Conservation (phyloP, 2,797 vertebrate genomes). For the Spea hammondii region DNA sequence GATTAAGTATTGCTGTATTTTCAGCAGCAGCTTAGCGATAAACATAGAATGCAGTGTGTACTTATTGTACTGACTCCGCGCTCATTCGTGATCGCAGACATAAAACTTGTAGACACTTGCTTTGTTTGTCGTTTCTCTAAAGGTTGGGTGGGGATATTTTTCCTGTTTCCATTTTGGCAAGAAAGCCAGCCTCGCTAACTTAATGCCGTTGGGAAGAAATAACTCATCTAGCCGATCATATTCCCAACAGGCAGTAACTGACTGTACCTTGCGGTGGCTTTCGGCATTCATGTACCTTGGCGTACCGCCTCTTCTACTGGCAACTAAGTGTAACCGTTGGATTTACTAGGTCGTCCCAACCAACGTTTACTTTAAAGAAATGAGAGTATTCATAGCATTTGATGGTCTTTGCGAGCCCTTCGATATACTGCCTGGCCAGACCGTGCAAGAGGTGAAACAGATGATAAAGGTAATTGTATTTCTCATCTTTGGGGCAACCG, state of each 20-base stretch:
- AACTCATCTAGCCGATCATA: not conserved
- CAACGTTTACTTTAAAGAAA: conserved; percentile 44
- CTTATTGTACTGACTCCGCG: conserved; percentile 10
- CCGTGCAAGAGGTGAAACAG: conserved; percentile 66
- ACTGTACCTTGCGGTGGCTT: not conserved
- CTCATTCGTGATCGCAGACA: conserved; percentile 12
- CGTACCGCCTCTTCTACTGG: not conserved
- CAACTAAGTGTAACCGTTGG: not conserved
- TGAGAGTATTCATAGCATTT: conserved; percentile 73
- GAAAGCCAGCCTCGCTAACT: conserved; percentile 31
- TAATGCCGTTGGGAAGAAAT: not conserved
- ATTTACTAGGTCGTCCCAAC: not conserved
- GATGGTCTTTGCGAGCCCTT: conserved; percentile 69
- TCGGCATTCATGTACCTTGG: not conserved
- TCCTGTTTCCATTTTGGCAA: conserved; percentile 18
- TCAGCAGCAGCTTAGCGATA: conserved; percentile 11
- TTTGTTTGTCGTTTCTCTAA: conserved; percentile 50
- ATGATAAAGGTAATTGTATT: conserved; percentile 70
- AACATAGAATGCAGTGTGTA: conserved; percentile 23
- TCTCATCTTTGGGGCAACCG: not conserved
- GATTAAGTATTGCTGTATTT: conserved; percentile 29
- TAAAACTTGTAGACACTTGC: conserved; percentile 54
- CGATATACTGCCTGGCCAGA: conserved; percentile 65
- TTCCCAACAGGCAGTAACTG: conserved; percentile 14
- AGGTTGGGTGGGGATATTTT: conserved; percentile 33